Evolutionary conservation across 2,888 invertebrate species (phyloP), one percentile per base, ranked within the genome.

Genomic region (Brachynemurus nebulosus): DNA sequence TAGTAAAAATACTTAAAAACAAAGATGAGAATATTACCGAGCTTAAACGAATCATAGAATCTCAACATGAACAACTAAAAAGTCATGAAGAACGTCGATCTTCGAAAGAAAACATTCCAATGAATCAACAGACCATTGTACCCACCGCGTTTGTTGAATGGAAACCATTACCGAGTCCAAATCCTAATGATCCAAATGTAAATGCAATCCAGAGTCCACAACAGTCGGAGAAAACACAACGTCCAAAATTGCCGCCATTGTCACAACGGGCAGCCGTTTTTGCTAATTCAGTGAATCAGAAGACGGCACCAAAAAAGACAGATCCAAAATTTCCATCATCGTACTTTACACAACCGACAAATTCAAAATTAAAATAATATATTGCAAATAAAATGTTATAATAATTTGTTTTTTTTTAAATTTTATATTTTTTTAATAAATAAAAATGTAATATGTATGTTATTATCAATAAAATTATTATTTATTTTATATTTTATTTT

Each of bases 41-140:
- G 37, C n/a, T 45, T 9, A 51, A 47, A 43, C 42, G 52, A 48
- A 58, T 37, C 9, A 8, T 37, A 6, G 37, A 37, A 19, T n/a
- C 16, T n/a, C 33, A 33, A 33, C 16, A 33, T 8, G 33, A 33
- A 33, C n/a, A 33, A 33, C n/a, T 33, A n/a, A 33, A 33, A 33
- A 3, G 8, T 4, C 20, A 11, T n/a, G 20, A 37, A 19, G 19
- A 37, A 19, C 12, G 12, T 2, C 8, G 20, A 11, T 33, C n/a
- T 33, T 20, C 12, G 8, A 37, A 37, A 12, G 37, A 37, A 11
- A 5, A n/a, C 2, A 5, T 14, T 12, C 18, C 18, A 11, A 4
- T 16, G 9, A 19, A 18, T 11, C 9, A 7, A 12, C 18, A 37
- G 8, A 5, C 18, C 2, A 12, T 20, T 19, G 20, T 37, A 19